Evolutionary conservation across 2,797 vertebrate genomes (phyloP).

Genomic region (Melanotaenia trifasciata): DNA sequence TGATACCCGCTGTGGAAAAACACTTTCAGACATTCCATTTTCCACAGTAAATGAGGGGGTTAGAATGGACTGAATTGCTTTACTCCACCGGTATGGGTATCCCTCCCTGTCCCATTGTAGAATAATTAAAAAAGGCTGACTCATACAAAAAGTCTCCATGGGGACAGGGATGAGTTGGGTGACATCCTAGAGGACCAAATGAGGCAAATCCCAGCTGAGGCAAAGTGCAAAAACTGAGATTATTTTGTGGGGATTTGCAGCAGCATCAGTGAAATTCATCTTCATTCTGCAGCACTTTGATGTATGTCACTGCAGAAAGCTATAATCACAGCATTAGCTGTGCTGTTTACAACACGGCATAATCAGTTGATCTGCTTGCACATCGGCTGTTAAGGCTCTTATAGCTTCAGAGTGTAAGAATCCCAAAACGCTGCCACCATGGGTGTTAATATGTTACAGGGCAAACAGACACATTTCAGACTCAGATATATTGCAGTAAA

Average conservation of each 20-base stretch:
- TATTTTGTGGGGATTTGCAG: conserved; percentile 35
- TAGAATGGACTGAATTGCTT: conserved; percentile 23
- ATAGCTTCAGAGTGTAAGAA: conserved; percentile 10
- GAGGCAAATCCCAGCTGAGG: conserved; percentile 24
- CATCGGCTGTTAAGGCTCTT: conserved; percentile 20
- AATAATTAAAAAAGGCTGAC: conserved; percentile 50
- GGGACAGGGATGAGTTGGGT: conserved; percentile 22
- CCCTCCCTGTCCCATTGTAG: conserved; percentile 15
- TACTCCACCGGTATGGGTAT: conserved; percentile 32
- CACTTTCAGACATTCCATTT: conserved; percentile 49
- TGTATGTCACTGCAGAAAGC: conserved; percentile 17
- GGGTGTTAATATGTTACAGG: background rate
- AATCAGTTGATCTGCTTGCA: conserved; percentile 37
- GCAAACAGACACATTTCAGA: background rate
- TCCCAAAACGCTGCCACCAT: background rate
- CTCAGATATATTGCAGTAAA: background rate
- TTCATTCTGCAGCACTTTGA: conserved; percentile 19
- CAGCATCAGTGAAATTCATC: conserved; percentile 22
- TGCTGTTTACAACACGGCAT: conserved; percentile 37
- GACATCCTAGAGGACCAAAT: conserved; percentile 42
- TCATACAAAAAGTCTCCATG: conserved; percentile 58
- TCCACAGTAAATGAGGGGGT: conserved; percentile 9
- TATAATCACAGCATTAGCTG: conserved; percentile 38
- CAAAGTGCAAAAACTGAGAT: conserved; percentile 9
- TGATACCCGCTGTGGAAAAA: conserved; percentile 55